Base-by-base conservation (phyloP, 92 coral and sea anemone genomes). In the Metridium senile region DNA sequence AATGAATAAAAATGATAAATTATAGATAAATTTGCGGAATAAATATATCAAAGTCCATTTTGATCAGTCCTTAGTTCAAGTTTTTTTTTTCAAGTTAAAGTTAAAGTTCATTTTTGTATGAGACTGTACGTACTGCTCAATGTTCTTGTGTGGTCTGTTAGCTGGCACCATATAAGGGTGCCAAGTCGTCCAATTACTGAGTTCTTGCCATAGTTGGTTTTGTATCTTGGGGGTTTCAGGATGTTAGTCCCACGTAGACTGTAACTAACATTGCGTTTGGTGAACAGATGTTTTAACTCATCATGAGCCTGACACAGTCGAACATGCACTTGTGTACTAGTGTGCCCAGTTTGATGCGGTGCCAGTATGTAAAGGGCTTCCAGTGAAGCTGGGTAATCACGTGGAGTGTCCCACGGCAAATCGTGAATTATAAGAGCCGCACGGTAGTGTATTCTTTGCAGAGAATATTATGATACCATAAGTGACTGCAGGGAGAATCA, bases 401-500 rank as follows among this genome's bases (percentile, higher is more conserved):
- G 58, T 54, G 75, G 75, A 22, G 77, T 52, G 33, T 19, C 25
- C 64, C 63, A 52, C 31, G 26, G 77, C 47, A 72, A 31, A 39
- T 57, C 65, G 32, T 52, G 8, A 13, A 68, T 70, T 13, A 69
- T 68, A 27, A 61, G 61, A 16, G 68, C 76, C 11, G 76, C 84
- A n/a, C 70, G 67, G 33, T 16, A 68, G 35, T 62, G 79, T 23
- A 59, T 71, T 43, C 33, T 58, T 30, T 68, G 46, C 35, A 81
- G 47, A 23, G 67, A 72, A 33, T 86, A 4, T 13, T 13, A 39
- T 39, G 49, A 39, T 81, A 46, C 89, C 89, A 68, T 84, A 79
- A 1, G 81, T 85, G 23, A 85, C 76, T 35, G 85, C 47, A 11
- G 89, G 86, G 30, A 80, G 65, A 20, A 87, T 82, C n/a, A 81